These are phyloP conservation scores for Daubentonia madagascariensis DNA, from an alignment of 2,113 vertebrate species.

Conservation along the genomic window DNA sequence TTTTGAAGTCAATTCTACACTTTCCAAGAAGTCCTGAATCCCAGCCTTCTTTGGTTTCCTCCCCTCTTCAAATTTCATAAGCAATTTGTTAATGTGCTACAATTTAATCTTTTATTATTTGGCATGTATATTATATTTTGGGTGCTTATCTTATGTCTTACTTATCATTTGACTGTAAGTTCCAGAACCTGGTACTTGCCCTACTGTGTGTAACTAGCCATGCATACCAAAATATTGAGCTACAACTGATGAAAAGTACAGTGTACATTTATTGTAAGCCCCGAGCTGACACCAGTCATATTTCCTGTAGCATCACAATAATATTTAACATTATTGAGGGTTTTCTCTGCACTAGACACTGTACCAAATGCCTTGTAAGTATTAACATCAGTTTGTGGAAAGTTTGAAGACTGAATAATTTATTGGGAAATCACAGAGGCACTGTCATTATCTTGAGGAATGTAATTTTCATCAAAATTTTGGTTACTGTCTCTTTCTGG, in stretches of 20 bases:
- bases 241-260: background rate
- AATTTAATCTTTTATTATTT: background rate
- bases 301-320: background rate
- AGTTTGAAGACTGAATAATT: conserved; percentile 71
- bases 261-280: background rate
- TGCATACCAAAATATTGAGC: background rate
- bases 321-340: background rate
- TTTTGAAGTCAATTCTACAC: background rate
- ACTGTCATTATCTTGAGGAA: conserved; percentile 69
- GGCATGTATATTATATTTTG: background rate
- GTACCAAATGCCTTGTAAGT: background rate
- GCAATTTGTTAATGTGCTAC: background rate
- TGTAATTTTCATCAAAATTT: conserved; percentile 77
- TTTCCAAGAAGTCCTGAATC: background rate
- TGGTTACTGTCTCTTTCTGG: conserved; percentile 70
- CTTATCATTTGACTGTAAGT: background rate
- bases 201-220: background rate
- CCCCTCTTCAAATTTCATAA: background rate
- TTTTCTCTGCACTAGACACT: background rate
- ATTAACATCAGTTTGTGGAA: conserved; percentile 69
- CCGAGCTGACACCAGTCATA: background rate
- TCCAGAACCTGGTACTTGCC: background rate
- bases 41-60: background rate
- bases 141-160: background rate
- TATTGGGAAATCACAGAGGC: conserved; percentile 68